Base-by-base conservation (phyloP, 1,140 invertebrate species). In the Meloidogyne floridensis region DNA sequence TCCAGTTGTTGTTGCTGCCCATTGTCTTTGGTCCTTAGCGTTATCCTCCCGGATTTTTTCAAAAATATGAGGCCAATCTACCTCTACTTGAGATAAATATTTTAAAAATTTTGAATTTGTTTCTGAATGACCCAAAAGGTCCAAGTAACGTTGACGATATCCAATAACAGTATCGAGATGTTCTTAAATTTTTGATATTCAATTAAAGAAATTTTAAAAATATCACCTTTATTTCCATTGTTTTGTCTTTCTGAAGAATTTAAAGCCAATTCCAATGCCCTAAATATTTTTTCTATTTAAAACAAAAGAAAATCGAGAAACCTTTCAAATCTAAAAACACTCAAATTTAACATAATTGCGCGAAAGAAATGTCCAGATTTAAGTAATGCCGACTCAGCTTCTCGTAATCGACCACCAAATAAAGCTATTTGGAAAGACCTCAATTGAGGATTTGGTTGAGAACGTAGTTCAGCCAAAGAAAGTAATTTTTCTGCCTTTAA, bases 251-350 rank as follows among this genome's bases (percentile, higher is more conserved):
- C 15, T 65, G 56, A 65, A 65, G 56, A 93, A 86, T 95, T 95
- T 2, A 94, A 91, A 0, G 94, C 94, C 65, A 97, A 91, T 85
- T 96, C 95, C 43, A 96, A 90, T 1, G 95, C 95, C 88, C 94
- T 94, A 83, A 74, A 90, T 15, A 43, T 71, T 59, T 54, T 47
- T 18, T n/a, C 0, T 8, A 54, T 54, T 43, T 0, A n/a, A 32
- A n/a, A n/a, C 71, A 42, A 53, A 54, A n/a, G 13, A 43, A 54
- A 59, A 54, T 54, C 6, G 2, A 51, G 43, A 18, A 91, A 94
- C 93, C 94, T 93, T 78, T 94, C 93, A 94, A 95, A 97, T 87
- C 94, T 93, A 90, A 95, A 95, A 85, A 94, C 92, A 84, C 93
- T 92, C 15, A 96, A 91, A 88, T 95, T 94, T 0, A 94, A 91